These are phyloP conservation scores for Lithophane socia DNA, from an alignment of 2,888 invertebrate species.

Conservation along the genomic window DNA sequence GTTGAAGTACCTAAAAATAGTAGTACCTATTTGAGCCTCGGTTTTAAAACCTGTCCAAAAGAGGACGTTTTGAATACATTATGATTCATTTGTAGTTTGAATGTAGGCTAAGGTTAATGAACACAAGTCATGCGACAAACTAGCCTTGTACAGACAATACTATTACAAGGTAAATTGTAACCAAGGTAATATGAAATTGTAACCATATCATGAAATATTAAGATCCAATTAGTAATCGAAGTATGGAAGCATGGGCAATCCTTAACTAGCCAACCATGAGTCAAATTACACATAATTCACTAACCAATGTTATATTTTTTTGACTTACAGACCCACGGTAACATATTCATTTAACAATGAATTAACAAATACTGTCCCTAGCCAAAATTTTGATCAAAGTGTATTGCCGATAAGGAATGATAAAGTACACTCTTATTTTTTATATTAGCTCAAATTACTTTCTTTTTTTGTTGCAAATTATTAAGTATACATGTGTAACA, in stretches of 20 bases:
- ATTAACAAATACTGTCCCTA: conserved; percentile 50
- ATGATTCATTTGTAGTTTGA: conserved; percentile 34
- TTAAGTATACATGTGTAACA: conserved; percentile 25
- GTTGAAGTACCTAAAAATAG: neutral
- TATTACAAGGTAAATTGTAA: conserved; percentile 39
- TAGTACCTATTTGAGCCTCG: neutral
- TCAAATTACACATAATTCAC: conserved; percentile 66
- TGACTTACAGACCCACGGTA: conserved; percentile 54
- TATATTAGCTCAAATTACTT: conserved; percentile 8
- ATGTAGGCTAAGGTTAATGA: conserved; percentile 42
- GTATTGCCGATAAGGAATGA: conserved; percentile 61
- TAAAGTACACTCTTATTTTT: conserved; percentile 27
- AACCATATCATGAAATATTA: conserved; percentile 48
- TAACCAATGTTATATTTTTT: conserved; percentile 66
- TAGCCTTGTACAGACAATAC: conserved; percentile 54
- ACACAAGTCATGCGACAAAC: conserved; percentile 53
- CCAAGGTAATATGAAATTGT: conserved; percentile 43
- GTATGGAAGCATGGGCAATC: conserved; percentile 71
- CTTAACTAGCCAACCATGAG: conserved; percentile 61
- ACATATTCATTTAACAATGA: conserved; percentile 55
- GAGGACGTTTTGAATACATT: conserved; percentile 11
- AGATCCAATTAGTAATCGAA: conserved; percentile 50
- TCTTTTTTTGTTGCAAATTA: conserved; percentile 30
- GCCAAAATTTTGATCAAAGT: conserved; percentile 83
- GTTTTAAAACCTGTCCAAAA: neutral